Evolutionary conservation across 2,888 invertebrate species (phyloP), one percentile per base, ranked within the genome.

Genomic region (Lithophane socia): DNA sequence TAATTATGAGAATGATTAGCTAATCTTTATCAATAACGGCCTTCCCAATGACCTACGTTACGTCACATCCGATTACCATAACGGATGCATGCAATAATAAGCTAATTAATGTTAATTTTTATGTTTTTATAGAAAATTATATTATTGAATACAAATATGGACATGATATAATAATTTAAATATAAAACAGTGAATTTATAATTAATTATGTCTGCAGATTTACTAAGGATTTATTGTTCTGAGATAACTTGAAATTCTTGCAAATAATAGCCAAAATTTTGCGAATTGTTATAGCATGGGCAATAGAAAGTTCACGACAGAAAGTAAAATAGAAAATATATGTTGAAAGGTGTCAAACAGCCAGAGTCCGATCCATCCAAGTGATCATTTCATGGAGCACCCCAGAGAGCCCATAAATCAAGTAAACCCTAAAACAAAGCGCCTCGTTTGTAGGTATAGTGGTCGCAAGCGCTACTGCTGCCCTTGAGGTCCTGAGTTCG

Each of bases 31-130:
- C 84, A 77, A 73, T 18, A 66, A 64, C 56, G 69, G 49, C 84
- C 84, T 86, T 77, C 77, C 42, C 66, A 79, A 66, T 71, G 75
- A 68, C 86, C 86, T 83, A 68, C 21, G 73, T 85, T 86, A 86
- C 80, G 72, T 84, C 76, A 86, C 63, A 21, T 79, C 73, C 63
- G 37, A 77, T 86, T 70, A 63, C 63, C 69, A 61, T 77, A 75
- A 70, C 74, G 84, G 84, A 84, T 84, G 73, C 72, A 24, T 84
- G 73, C 73, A 75, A 77, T 66, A 49, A 7, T 49, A 84, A 58
- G 61, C 24, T 60, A 64, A 75, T 79, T 70, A 56, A 68, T 81
- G 54, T 49, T 29, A 64, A 37, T 70, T 66, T 61, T 54, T 49
- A 21, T 16, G 10, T 12, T 54, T 54, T 56, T 29, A 21, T 12